Conservation (phyloP, 2,797 vertebrate genomes). For the Arrhamphus sclerolepis region DNA sequence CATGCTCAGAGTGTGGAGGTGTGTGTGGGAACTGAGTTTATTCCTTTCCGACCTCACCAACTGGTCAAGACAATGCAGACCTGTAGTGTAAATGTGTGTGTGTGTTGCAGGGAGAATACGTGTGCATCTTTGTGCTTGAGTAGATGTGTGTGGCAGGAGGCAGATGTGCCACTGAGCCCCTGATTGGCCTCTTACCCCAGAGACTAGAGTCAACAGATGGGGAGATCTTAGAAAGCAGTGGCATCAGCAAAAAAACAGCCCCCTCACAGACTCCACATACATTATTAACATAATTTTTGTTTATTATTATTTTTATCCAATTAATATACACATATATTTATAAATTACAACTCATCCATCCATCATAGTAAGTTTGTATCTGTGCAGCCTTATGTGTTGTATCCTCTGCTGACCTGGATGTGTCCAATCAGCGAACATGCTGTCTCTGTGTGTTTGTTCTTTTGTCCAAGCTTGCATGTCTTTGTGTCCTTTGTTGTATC, state of each 20-base stretch:
- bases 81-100: conserved; percentile 15
- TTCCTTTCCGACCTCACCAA: conserved; percentile 44
- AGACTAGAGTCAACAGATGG: conserved; percentile 81
- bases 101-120: conserved; percentile 3
- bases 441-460: conserved; percentile 1
- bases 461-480: conserved; percentile 8
- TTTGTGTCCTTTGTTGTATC: conserved; percentile 21
- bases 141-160: conserved; percentile 44
- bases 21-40: conserved; percentile 36
- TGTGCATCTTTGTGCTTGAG: conserved; percentile 2
- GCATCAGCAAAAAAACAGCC: conserved; percentile 76
- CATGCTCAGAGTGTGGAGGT: conserved; percentile 28
- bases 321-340: conserved; percentile 19
- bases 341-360: conserved; percentile 13
- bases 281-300: conserved; percentile 68
- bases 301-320: conserved; percentile 46
- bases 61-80: conserved; percentile 37
- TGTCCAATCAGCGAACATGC: background rate
- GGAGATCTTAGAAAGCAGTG: conserved; percentile 68
- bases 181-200: conserved; percentile 72
- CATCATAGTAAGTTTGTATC: background rate
- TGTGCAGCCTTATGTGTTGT: background rate
- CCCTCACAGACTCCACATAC: conserved; percentile 53
- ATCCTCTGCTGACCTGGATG: too few species aligned
- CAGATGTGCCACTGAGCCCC: conserved; percentile 78